Conservation (phyloP, 2,113 vertebrate species). For the Myotis brandtii region DNA sequence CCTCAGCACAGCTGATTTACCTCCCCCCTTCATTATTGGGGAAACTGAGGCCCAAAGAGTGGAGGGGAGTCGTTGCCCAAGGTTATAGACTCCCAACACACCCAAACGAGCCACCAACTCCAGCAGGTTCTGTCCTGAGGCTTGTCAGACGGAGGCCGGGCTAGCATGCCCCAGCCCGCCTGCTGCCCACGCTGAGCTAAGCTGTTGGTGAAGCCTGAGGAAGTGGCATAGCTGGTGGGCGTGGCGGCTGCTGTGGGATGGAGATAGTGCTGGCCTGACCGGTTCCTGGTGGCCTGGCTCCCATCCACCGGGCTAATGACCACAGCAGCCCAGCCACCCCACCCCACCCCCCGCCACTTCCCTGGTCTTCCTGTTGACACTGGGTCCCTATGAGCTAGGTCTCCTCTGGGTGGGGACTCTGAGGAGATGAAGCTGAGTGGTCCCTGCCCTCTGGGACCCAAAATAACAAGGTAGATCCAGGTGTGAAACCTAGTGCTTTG, state of each 20-base stretch:
- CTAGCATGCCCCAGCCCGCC: slow-evolving; percentile 28
- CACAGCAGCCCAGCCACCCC: background rate
- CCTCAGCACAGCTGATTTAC: background rate
- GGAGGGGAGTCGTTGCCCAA: background rate
- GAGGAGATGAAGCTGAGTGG: background rate
- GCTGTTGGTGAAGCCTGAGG: background rate
- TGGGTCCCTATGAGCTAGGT: background rate
- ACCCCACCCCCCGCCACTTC: rapidly evolving
- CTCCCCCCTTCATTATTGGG: background rate
- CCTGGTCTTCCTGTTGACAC: background rate
- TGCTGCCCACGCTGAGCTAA: slow-evolving; percentile 17
- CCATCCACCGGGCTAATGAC: slow-evolving; percentile 23
- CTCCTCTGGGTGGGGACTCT: background rate
- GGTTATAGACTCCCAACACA: slow-evolving; percentile 43
- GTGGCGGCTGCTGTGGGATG: background rate
- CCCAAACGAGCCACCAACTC: slow-evolving; percentile 51
- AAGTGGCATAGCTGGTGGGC: background rate
- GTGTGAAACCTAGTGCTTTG: background rate
- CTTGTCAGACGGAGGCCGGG: slow-evolving; percentile 60
- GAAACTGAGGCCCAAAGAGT: slow-evolving; percentile 30
- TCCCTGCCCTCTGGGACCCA: background rate
- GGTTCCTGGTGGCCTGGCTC: slow-evolving; percentile 23
- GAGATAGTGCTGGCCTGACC: slow-evolving; percentile 9
- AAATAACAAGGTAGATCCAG: background rate
- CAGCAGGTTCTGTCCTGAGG: slow-evolving; percentile 51